Evolutionary conservation across 2,888 invertebrate genomes (phyloP).

Genomic region (Chrysopilus asiliformis): DNA sequence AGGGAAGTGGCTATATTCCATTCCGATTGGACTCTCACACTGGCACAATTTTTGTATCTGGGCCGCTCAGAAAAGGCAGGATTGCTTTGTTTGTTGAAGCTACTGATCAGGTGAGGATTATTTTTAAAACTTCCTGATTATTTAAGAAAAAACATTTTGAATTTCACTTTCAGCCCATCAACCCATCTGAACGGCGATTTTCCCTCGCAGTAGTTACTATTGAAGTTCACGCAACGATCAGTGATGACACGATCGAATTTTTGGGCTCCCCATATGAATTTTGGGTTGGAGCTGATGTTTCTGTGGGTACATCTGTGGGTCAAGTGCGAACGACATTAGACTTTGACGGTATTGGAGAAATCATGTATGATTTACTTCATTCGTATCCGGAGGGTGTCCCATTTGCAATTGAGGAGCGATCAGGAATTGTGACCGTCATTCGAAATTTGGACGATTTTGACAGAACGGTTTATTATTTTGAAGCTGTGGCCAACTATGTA

Average conservation of each 20-base stretch:
- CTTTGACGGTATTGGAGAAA: constrained; percentile 47
- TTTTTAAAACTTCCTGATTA: background rate
- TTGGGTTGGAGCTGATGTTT: constrained; percentile 79
- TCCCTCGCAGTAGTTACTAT: constrained; percentile 76
- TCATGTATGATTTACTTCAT: constrained; percentile 66
- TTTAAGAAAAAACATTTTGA: background rate
- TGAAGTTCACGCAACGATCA: constrained; percentile 46
- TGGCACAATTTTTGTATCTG: constrained; percentile 51
- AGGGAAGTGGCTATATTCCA: constrained; percentile 50
- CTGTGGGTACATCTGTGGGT: constrained; percentile 72
- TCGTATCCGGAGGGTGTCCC: constrained; percentile 87
- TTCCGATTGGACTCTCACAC: constrained; percentile 59
- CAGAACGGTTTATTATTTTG: constrained; percentile 60
- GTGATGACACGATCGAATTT: constrained; percentile 54
- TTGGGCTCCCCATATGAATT: constrained; percentile 78
- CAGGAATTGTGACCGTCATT: constrained; percentile 77
- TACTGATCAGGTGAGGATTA: constrained; percentile 43
- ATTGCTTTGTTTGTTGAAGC: constrained; percentile 76
- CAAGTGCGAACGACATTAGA: constrained; percentile 67
- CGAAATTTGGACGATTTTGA: constrained; percentile 56
- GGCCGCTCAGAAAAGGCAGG: constrained; percentile 52
- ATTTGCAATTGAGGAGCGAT: constrained; percentile 77
- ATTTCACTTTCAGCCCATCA: constrained; percentile 44
- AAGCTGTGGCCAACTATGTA: constrained; percentile 56
- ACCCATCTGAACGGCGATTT: constrained; percentile 70